Base-by-base conservation (phyloP, 2,888 invertebrate species). In the Hyles lineata region DNA sequence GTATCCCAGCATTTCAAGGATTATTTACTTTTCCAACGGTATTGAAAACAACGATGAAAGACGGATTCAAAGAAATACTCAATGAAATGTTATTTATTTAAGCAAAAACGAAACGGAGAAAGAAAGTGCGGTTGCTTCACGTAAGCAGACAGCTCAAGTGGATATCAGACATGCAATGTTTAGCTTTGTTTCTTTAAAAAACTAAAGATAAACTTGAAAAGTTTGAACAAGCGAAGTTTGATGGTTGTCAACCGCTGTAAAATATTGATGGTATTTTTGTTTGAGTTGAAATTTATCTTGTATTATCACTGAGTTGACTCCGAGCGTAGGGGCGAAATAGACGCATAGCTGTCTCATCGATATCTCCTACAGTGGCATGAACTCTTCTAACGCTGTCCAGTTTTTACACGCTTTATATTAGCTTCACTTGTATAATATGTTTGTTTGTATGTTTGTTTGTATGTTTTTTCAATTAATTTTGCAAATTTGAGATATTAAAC, bases 1-100 rank as follows among this genome's bases (percentile, higher is more conserved):
- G 77, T 80, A 83, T 78, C 75, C 76, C 77, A 77, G 78, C 74
- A 75, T 73, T 78, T 76, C 55, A 43, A 75, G 74, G 72, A 76
- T 74, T 73, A 77, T 78, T 72, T 71, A 70, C 59, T 72, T 60
- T 70, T n/a, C 43, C 35, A 52, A 69, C 32, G 58, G 61, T 61
- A 67, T 67, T 67, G 67, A 67, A 67, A 50, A 67, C 50, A 67
- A 23, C 63, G 67, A 67, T 50, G 43, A 67, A 67, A 43, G 23
- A 23, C 63, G 43, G 43, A 50, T 67, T 15, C 67, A 50, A 67
- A 67, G 67, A 23, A 67, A 63, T 63, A 43, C 67, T 23, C 67
- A 23, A 50, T 67, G 43, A 21, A 67, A 67, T 23, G 43, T 67
- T 50, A 43, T 67, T 50, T 67, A 67, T 67, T 50, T 50, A 67